Percentiles rank a stretch among this genome's conserved stretches.
These are phyloP conservation scores for Helicolenus hilgendorfi DNA, from an alignment of 2,797 vertebrate species.

Conservation along the genomic window DNA sequence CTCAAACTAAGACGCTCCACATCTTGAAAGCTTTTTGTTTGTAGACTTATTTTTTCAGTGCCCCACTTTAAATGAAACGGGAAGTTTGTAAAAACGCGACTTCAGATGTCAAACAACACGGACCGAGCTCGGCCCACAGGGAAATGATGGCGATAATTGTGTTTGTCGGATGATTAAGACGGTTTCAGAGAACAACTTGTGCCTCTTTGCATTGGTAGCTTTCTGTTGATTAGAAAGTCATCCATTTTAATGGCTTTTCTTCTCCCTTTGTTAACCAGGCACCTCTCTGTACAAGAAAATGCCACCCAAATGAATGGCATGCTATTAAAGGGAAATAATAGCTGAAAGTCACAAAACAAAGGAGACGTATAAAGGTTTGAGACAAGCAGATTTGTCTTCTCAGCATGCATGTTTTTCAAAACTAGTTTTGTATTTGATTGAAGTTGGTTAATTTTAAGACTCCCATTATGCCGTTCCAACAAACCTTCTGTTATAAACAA, in stretches of 20 bases:
- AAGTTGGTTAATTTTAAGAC: constrained; percentile 19
- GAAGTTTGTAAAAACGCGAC: constrained; percentile 30
- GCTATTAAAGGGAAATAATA: constrained; percentile 82
- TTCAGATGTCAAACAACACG: constrained; percentile 18
- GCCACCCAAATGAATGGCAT: constrained; percentile 75
- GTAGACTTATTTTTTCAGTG: background rate
- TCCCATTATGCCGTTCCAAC: background rate
- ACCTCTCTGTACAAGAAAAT: constrained; percentile 66
- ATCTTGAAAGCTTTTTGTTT: constrained; percentile 37
- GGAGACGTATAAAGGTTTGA: constrained; percentile 59
- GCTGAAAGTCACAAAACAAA: constrained; percentile 82
- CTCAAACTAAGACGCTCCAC: constrained; percentile 52
- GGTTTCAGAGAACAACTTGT: constrained; percentile 75
- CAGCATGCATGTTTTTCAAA: constrained; percentile 51
- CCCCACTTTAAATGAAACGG: constrained; percentile 30
- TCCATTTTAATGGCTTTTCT: constrained; percentile 80
- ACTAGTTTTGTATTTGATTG: constrained; percentile 5
- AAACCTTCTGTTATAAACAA: background rate
- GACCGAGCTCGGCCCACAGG: constrained; percentile 9
- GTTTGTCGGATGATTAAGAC: constrained; percentile 81
- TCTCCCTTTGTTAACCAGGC: constrained; percentile 73
- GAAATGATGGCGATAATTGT: constrained; percentile 70
- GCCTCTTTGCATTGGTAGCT: constrained; percentile 64
- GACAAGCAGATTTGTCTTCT: constrained; percentile 69
- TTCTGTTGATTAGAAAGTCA: constrained; percentile 82